Evolutionary conservation across 2,888 invertebrate genomes (phyloP).

Genomic region (Megaustenia siamemsis): DNA sequence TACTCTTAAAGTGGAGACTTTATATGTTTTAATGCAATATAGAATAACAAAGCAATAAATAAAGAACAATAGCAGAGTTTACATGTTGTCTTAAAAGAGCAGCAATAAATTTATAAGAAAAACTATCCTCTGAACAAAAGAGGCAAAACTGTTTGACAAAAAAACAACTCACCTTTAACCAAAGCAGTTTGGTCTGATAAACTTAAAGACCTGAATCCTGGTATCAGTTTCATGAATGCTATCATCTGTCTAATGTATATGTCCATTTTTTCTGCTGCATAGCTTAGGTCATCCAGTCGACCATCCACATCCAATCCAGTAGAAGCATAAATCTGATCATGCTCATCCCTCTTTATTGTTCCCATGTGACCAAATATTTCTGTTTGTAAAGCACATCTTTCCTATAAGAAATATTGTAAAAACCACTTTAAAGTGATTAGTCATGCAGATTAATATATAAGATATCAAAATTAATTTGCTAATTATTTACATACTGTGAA

Average conservation of each 20-base stretch:
- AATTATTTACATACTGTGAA: background rate
- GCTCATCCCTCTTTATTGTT: slow-evolving; percentile 65
- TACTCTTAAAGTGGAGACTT: too few relatives aligned
- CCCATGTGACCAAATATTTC: slow-evolving; percentile 48
- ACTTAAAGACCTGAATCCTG: slow-evolving; percentile 33
- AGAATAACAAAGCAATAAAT: too few relatives aligned
- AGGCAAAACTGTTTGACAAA: too few relatives aligned
- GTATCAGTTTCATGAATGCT: slow-evolving; percentile 44
- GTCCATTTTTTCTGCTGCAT: slow-evolving; percentile 33
- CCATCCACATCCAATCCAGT: slow-evolving; percentile 79
- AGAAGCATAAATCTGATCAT: slow-evolving; percentile 71
- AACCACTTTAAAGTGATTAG: background rate
- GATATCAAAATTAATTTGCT: too few relatives aligned
- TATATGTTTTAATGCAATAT: too few relatives aligned
- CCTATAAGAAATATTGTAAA: slow-evolving; percentile 14
- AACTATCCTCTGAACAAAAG: too few relatives aligned
- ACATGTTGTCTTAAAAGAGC: too few relatives aligned
- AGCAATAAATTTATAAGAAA: too few relatives aligned
- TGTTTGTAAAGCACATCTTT: slow-evolving; percentile 39
- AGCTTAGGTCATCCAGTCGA: slow-evolving; percentile 55
- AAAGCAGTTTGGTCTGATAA: slow-evolving; percentile 38
- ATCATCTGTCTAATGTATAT: slow-evolving; percentile 36
- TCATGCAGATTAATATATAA: too few relatives aligned
- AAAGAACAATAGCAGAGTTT: too few relatives aligned
- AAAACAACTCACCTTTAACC: slow-evolving; percentile 47